phyloP scores from a whole-genome alignment of 2,888 invertebrate species.

The Cephalotes varians region DNA sequence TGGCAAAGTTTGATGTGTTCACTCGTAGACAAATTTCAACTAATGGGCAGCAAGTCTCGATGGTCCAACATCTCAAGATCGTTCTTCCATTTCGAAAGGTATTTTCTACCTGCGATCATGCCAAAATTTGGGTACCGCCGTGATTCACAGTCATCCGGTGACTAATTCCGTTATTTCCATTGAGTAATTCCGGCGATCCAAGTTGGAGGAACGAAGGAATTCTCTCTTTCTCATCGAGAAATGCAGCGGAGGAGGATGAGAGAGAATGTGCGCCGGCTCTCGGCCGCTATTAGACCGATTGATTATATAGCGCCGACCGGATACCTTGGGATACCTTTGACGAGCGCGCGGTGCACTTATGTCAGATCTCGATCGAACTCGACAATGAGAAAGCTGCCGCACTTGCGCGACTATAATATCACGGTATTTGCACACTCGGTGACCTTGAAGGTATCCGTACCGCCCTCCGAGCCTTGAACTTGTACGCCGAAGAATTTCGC shows the following conservation, averaged over 20 bases:
- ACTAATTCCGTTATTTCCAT: constrained; percentile 76
- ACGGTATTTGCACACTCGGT: constrained; percentile 76
- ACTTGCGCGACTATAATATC: constrained; percentile 67
- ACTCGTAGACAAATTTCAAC: background rate
- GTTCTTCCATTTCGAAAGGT: background rate
- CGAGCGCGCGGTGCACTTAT: constrained; percentile 50
- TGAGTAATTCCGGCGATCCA: constrained; percentile 65
- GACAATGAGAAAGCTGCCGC: constrained; percentile 70
- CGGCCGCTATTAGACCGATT: constrained; percentile 53
- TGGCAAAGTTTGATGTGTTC: background rate
- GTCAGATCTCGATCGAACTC: constrained; percentile 61
- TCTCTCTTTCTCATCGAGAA: background rate
- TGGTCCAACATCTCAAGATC: too few relatives aligned
- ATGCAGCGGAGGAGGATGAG: background rate
- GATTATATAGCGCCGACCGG: constrained; percentile 49
- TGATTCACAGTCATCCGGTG: constrained; percentile 63
- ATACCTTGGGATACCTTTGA: constrained; percentile 17
- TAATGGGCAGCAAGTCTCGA: background rate
- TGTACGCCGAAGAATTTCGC: constrained; percentile 76
- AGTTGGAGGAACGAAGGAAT: constrained; percentile 28
- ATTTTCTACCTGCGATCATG: constrained; percentile 40
- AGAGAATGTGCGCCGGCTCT: constrained; percentile 19
- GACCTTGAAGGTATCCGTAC: constrained; percentile 78
- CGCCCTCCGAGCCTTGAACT: constrained; percentile 78
- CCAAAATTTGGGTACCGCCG: constrained; percentile 66